These are phyloP conservation scores for Stenichneumon culpator DNA, from an alignment of 2,888 invertebrate species.

Conservation along the genomic window DNA sequence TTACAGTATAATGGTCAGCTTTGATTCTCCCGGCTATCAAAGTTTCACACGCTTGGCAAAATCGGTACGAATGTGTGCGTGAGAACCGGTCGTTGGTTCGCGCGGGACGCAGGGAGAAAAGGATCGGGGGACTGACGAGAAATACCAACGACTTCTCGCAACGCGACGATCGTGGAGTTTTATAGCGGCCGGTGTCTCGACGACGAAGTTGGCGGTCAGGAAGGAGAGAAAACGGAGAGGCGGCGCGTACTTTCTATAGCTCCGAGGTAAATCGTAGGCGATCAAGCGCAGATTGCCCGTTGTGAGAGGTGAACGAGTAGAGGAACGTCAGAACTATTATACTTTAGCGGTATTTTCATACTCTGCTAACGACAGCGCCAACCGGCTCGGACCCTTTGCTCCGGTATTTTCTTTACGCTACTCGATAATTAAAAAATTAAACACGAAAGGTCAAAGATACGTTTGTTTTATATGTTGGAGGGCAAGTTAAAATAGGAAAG, in stretches of 20 bases:
- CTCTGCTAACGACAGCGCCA: slow-evolving; percentile 8
- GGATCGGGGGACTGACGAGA: slow-evolving; percentile 27
- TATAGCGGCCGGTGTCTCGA: slow-evolving; percentile 18
- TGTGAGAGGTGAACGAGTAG: slow-evolving; percentile 51
- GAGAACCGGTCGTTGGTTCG: slow-evolving; percentile 33
- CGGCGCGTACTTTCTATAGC: slow-evolving; percentile 64
- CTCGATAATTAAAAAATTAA: neutral
- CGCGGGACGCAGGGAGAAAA: neutral
- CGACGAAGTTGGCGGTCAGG: slow-evolving; percentile 42
- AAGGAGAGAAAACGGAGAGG: slow-evolving; percentile 52
- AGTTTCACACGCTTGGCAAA: slow-evolving; percentile 18
- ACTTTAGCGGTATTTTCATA: neutral
- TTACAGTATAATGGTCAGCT: slow-evolving; percentile 38
- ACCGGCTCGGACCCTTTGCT: neutral
- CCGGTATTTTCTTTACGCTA: neutral
- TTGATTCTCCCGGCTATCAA: slow-evolving; percentile 38
- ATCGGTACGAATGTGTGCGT: neutral
- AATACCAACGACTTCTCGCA: slow-evolving; percentile 51
- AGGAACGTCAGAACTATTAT: slow-evolving; percentile 49
- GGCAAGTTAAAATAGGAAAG: neutral
- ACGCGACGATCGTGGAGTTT: slow-evolving; percentile 41
- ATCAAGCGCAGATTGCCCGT: slow-evolving; percentile 55
- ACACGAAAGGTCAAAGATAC: neutral
- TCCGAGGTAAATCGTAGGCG: slow-evolving; percentile 67
- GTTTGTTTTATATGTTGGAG: neutral